Evolutionary conservation across 1,140 invertebrate genomes (phyloP).

Genomic region (Formica exsecta): DNA sequence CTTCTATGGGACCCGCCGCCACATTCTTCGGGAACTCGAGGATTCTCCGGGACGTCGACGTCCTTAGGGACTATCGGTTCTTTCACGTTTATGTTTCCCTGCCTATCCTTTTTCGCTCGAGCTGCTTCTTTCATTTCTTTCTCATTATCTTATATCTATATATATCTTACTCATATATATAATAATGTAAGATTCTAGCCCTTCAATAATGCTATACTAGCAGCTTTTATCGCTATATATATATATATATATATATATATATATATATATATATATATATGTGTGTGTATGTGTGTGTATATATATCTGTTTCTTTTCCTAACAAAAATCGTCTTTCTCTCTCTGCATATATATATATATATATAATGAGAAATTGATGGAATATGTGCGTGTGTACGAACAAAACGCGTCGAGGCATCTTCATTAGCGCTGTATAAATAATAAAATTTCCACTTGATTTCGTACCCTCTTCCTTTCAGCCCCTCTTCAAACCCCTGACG

Average conservation of each 20-base stretch:
- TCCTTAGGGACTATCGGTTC: slow-evolving; percentile 58
- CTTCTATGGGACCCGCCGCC: slow-evolving; percentile 43
- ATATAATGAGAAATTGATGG: too few species aligned
- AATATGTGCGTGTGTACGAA: too few species aligned
- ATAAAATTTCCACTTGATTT: slow-evolving; percentile 1
- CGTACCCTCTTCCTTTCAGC: not conserved
- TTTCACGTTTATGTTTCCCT: slow-evolving; percentile 20
- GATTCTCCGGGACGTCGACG: slow-evolving; percentile 60
- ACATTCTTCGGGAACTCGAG: slow-evolving; percentile 50
- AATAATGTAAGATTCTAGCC: not conserved
- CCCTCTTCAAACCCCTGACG: not conserved
- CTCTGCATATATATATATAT: not conserved
- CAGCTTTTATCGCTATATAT: not conserved
- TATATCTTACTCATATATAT: not conserved
- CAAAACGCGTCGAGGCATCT: not conserved
- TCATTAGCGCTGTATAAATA: not conserved
- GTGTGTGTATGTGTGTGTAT: too few species aligned
- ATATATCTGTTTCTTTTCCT: too few species aligned
- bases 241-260: not conserved
- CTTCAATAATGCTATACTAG: not conserved
- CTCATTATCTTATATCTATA: slow-evolving; percentile 30
- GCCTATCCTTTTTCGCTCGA: slow-evolving; percentile 22
- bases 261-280: too few species aligned
- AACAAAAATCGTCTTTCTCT: too few species aligned
- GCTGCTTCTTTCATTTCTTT: slow-evolving; percentile 9